phyloP scores from a whole-genome alignment of 2,113 vertebrate genomes.

The Pelecanus crispus region DNA sequence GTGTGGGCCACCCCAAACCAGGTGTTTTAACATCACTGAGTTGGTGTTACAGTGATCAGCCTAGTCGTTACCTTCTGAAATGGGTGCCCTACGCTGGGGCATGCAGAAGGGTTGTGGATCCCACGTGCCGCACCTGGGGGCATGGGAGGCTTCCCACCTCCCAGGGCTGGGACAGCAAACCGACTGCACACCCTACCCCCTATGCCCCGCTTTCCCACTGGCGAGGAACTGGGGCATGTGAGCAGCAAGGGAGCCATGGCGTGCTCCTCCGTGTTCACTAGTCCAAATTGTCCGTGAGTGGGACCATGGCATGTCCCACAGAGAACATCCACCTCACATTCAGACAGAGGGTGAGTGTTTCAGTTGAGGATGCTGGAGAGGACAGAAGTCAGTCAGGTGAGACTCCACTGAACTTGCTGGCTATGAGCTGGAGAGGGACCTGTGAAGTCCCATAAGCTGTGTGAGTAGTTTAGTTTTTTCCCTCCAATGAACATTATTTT shows the following conservation, averaged over 20 bases:
- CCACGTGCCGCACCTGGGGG: accelerated
- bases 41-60: neutral
- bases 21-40: neutral
- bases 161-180: neutral
- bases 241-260: neutral
- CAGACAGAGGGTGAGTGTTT: accelerated
- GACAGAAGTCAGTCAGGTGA: neutral
- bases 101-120: neutral
- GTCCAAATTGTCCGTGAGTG: neutral
- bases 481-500: neutral
- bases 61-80: neutral
- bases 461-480: neutral
- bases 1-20: neutral
- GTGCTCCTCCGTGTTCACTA: neutral
- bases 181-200: accelerated
- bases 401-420: accelerated
- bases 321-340: neutral
- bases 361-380: neutral
- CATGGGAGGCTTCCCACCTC: too few species aligned
- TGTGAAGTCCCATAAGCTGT: neutral
- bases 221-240: accelerated
- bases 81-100: accelerated
- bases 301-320: neutral
- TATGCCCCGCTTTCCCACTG: neutral
- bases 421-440: neutral